Base-by-base conservation (phyloP, 2,113 vertebrate genomes). In the Garra rufa region DNA sequence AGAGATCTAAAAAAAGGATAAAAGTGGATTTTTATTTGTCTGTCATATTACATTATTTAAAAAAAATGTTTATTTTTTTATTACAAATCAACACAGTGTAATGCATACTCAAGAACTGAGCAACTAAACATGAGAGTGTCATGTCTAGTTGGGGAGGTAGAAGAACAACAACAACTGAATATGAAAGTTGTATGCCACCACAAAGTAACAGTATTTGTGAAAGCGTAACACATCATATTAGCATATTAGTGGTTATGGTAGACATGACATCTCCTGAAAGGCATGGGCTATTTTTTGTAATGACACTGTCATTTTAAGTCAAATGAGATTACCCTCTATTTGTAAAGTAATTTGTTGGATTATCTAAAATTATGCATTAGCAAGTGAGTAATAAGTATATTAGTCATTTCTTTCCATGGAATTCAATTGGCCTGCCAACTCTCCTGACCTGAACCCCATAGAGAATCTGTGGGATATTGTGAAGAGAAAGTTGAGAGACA, bases 221-320 rank as follows among this genome's bases (percentile, higher is more conserved):
- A 44, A 26, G 5, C 65, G 26, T 61, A 77, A 69, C 61, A 59
- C 65, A n/a, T 76, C 61, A 46, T n/a, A 44, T 82, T 83, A 52
- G 41, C 57, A 67, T 61, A 81, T 81, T 81, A 73, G 76, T 17
- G 63, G 74, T 71, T 50, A 48, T 6, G 28, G 74, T 65, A 82
- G 50, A 76, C 79, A 43, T 61, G 73, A 73, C 63, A 57, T 10
- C 15, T 81, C 11, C 50, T 67, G 17, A 52, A 75, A 67, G 71
- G 73, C 71, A 50, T 7, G 30, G 30, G 76, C 11, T 50, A 38
- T 34, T 69, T 24, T 24, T 57, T 46, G 34, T 79, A 48, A 69
- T 43, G 55, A 79, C 52, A 61, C 30, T 28, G 19, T 52, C 59
- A 46, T 86, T 15, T 46, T 3, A 26, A 69, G 19, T 41, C 67